Base-by-base conservation (phyloP, 2,888 invertebrate genomes). In the Apomyelois bistriatella region DNA sequence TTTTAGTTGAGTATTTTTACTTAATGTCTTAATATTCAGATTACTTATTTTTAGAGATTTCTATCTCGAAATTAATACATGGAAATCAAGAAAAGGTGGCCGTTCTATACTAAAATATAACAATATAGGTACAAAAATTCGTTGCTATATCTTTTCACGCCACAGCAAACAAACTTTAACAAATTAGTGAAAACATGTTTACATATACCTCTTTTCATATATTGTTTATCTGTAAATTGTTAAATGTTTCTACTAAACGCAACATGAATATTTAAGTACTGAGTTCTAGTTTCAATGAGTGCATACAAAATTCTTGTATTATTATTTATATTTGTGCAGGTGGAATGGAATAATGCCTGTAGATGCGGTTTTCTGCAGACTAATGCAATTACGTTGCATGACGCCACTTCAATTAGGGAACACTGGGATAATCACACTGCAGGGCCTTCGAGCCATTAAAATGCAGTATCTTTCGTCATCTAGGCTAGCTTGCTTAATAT, bases 391-490 rank as follows among this genome's bases (percentile, higher is more conserved):
- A 68, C 56, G 60, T 48, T 54, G 54, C 51, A 56, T 58, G 64
- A 65, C 65, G 67, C 65, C 67, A 66, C 58, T 58, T 67, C 65
- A 68, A 67, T 68, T 68, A 66, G 66, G 61, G 55, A 61, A 57
- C 57, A 53, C 59, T 52, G 50, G 48, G 55, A 58, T 70, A 69
- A 70, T 71, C 64, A 68, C 60, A 62, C 60, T 51, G 53, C 52
- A 9, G 57, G 58, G 57, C 60, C 62, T 68, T 64, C 58, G 61
- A 57, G 59, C 60, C 60, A 66, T 68, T 65, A 67, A 68, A 65
- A 61, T 48, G 61, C 54, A 22, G 48, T 61, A 61, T 63, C 56
- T 63, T 64, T 63, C 62, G 48, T 36, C 48, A 48, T 48, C 37
- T 9, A 43, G 37, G 13, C 47, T 8, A 7, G 12, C 10, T 47